Conservation (phyloP, 92 coral and sea anemone genomes). For the Siderastrea radians region DNA sequence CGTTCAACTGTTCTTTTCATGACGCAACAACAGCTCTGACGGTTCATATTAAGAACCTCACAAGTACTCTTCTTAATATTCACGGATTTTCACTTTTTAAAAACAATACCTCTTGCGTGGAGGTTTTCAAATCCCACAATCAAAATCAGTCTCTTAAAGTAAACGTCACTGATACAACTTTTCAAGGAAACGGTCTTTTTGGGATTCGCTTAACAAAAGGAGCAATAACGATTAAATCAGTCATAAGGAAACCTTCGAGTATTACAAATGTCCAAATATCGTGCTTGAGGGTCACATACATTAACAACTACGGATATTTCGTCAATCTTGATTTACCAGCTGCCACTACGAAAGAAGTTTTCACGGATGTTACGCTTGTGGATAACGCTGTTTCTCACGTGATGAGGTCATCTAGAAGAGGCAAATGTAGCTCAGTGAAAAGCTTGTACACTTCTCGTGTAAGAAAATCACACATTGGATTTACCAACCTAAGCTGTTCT, state of each 20-base stretch:
- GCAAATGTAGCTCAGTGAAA: not conserved
- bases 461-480: not conserved
- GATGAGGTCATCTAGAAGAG: no score
- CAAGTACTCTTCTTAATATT: not conserved
- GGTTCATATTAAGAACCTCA: not conserved
- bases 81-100: slow-evolving; percentile 4
- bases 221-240: no score
- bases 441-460: slow-evolving; percentile 6
- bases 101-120: slow-evolving; percentile 11
- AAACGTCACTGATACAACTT: not conserved
- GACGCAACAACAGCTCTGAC: not conserved
- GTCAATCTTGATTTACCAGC: no score
- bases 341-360: no score
- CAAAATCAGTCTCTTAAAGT: not conserved
- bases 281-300: no score
- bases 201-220: not conserved
- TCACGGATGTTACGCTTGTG: not conserved
- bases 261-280: no score
- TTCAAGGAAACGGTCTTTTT: not conserved
- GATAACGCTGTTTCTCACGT: no score
- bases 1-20: slow-evolving; percentile 9
- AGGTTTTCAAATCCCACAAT: not conserved
- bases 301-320: no score
- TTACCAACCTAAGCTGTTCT: not conserved
- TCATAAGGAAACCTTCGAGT: no score